Percentiles rank a stretch among this genome's conserved stretches.
Conservation (phyloP, 2,113 vertebrate genomes). For the Gymnorhina tibicen region DNA sequence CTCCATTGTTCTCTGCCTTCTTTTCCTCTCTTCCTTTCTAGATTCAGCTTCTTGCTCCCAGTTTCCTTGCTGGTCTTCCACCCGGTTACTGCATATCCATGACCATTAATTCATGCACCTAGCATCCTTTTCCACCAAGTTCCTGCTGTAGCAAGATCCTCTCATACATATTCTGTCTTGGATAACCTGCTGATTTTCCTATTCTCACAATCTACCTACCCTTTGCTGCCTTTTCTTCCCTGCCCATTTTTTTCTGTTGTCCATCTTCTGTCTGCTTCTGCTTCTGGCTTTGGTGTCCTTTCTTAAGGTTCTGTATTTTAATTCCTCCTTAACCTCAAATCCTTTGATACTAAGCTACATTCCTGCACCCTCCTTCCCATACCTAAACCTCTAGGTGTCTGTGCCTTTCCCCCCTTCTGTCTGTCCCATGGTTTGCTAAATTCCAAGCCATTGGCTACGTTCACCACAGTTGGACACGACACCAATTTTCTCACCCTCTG, state of each 20-base stretch:
- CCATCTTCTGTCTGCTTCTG: background rate
- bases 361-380: background rate
- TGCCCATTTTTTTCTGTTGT: rapidly evolving
- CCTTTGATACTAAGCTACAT: background rate
- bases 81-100: background rate
- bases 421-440: background rate
- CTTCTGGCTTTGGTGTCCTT: background rate
- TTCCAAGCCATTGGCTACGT: background rate
- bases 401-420: background rate
- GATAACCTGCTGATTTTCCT: background rate
- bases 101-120: background rate
- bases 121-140: background rate
- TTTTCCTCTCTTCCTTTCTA: background rate
- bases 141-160: background rate
- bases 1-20: background rate
- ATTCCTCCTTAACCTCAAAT: background rate
- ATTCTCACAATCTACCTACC: background rate
- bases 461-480: rapidly evolving
- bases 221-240: background rate
- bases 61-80: background rate
- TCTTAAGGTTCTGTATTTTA: background rate
- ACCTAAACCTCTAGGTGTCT: background rate
- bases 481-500: background rate
- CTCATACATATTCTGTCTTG: background rate
- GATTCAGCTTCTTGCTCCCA: background rate